Conservation (phyloP, 2,888 invertebrate species). For the Lasioglossum marginatum region DNA sequence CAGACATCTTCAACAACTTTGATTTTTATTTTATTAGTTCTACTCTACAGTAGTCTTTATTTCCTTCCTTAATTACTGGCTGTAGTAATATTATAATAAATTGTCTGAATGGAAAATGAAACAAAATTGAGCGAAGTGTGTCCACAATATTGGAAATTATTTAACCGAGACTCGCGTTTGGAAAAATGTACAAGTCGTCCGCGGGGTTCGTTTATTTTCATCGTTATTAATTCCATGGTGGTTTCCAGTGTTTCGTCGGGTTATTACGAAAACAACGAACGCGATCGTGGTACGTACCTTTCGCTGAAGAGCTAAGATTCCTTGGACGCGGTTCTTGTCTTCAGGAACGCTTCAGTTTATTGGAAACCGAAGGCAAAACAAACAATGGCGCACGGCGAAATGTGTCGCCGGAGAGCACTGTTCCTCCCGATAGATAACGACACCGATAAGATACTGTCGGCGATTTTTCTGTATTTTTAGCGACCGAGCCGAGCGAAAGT, state of each 20-base stretch:
- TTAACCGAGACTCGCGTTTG: neutral
- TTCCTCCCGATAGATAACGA: conserved; percentile 43
- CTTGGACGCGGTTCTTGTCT: conserved; percentile 28
- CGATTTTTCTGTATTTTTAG: conserved; percentile 24
- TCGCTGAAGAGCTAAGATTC: neutral
- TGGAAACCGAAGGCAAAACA: conserved; percentile 56
- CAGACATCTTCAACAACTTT: neutral
- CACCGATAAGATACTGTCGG: conserved; percentile 33
- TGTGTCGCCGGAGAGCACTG: conserved; percentile 30
- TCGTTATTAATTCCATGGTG: neutral
- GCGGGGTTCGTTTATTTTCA: neutral
- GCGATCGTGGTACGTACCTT: neutral
- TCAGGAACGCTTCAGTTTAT: conserved; percentile 58
- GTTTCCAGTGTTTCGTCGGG: neutral
- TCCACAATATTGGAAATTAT: neutral
- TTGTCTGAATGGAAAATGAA: neutral
- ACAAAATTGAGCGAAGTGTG: neutral
- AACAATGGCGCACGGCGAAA: conserved; percentile 44
- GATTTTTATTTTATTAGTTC: too few species aligned
- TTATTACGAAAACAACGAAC: conserved; percentile 30
- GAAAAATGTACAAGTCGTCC: neutral
- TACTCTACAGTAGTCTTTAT: too few species aligned
- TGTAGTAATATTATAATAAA: neutral
- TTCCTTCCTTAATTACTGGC: too few species aligned
- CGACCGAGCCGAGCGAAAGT: neutral